These are phyloP conservation scores for Myiagra hebetior DNA, from an alignment of 2,113 vertebrate genomes.

Conservation along the genomic window DNA sequence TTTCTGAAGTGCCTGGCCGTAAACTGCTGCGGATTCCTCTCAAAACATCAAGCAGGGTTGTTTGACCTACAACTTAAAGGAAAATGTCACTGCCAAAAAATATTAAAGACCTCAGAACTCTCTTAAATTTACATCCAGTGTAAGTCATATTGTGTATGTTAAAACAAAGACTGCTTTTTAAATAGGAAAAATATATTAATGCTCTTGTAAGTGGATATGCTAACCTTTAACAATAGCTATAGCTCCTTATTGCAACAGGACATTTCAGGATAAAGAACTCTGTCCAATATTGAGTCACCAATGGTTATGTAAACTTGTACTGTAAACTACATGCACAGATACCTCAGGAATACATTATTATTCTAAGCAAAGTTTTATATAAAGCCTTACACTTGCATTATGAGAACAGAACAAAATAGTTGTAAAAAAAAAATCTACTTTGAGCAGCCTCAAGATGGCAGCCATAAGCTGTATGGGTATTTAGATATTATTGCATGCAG, in stretches of 20 bases:
- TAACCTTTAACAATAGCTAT: neutral
- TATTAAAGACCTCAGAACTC: neutral
- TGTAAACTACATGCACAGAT: neutral
- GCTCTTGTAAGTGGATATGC: neutral
- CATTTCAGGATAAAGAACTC: neutral
- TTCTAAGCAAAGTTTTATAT: neutral
- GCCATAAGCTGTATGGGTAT: neutral
- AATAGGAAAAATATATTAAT: neutral
- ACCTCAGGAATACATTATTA: neutral
- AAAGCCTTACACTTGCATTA: neutral
- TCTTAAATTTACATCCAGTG: neutral
- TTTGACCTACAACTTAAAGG: constrained; percentile 12
- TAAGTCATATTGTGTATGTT: neutral
- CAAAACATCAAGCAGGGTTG: neutral
- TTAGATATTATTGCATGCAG: neutral
- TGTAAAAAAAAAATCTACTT: neutral
- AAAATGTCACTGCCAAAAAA: neutral
- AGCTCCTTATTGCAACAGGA: neutral
- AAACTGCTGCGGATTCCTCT: neutral
- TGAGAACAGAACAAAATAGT: neutral
- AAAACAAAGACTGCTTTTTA: neutral
- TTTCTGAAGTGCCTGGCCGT: constrained; percentile 19
- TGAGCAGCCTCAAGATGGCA: constrained; percentile 5
- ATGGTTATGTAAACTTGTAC: neutral
- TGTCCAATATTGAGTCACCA: neutral